Evolutionary conservation across 2,797 vertebrate species (phyloP).

Genomic region (Anableps anableps): DNA sequence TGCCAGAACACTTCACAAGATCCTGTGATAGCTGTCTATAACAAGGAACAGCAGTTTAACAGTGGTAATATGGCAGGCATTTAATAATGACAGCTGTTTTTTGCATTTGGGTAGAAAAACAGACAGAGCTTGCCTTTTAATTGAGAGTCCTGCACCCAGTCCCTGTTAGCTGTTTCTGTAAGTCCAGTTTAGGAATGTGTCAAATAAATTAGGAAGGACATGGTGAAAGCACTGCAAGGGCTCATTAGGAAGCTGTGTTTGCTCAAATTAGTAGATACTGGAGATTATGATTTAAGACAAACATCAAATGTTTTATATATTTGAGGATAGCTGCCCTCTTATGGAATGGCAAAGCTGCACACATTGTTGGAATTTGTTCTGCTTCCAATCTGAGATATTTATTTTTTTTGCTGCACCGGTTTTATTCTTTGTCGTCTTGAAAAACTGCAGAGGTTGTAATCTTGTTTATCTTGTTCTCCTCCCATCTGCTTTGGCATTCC

Average conservation of each 20-base stretch:
- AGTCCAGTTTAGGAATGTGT: background rate
- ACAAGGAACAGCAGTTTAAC: background rate
- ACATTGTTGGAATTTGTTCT: background rate
- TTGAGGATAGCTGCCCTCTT: background rate
- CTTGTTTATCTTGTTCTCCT: slow-evolving; percentile 57
- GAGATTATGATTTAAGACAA: background rate
- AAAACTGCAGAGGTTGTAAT: slow-evolving; percentile 53
- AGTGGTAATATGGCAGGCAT: background rate
- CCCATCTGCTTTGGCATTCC: slow-evolving; percentile 56
- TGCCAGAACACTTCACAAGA: background rate
- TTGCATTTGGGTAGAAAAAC: slow-evolving; percentile 1
- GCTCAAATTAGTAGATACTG: background rate
- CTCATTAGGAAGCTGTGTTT: background rate
- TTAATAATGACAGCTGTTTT: slow-evolving; percentile 5
- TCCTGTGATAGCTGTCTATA: background rate
- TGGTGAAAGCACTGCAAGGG: background rate
- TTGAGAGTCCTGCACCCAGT: background rate
- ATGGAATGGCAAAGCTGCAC: background rate
- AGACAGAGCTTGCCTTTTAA: slow-evolving; percentile 1
- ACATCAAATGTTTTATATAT: background rate
- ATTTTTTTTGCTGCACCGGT: background rate
- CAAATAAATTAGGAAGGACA: background rate
- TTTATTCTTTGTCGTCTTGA: slow-evolving; percentile 40
- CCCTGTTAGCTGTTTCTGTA: background rate
- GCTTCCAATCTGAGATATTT: slow-evolving; percentile 7